Base-by-base conservation (phyloP, 2,113 vertebrate species). In the Etheostoma cragini region DNA sequence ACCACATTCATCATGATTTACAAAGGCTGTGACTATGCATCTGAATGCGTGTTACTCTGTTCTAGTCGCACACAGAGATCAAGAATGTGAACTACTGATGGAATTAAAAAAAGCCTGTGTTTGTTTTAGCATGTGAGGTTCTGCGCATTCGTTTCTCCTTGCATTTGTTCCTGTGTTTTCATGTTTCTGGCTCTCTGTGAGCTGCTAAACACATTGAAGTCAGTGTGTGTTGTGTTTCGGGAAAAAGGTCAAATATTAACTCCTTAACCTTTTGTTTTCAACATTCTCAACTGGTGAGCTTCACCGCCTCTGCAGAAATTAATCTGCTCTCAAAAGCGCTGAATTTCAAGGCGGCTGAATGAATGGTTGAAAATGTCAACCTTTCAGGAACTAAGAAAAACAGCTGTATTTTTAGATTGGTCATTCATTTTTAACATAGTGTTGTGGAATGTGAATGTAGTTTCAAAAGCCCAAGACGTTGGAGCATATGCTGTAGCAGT, bases 241-340 rank as follows among this genome's bases (percentile, higher is more conserved):
- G 61, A 77, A 76, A 46, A 78, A 74, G 87, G 90, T 89, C 87
- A 88, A 85, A 91, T 84, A 88, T 88, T 89, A 86, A 89, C 85
- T n/a, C n/a, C 82, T 38, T 64, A 67, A 76, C 74, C 52, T 75
- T 76, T 61, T 65, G 53, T 88, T 92, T 89, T 90, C 82, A 77
- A 73, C 87, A 64, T 65, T 77, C 81, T 83, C 24, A 26, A 70
- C 33, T 10, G 7, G 54, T 57, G 83, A 78, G 80, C 67, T 81
- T 66, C 66, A 24, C 54, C 11, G 68, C 65, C 67, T 78, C 76
- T 45, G 72, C 60, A 74, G 42, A 77, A 73, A 74, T 42, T 5
- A 64, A 42, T 24, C 14, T 8, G 52, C n/a, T 83, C 19, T 76
- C 24, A 58, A 82, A 38, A 78, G 72, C 57, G 69, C 45, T 35